These are phyloP conservation scores for Galeopterus variegatus DNA, from an alignment of 2,113 vertebrate genomes.

Conservation along the genomic window DNA sequence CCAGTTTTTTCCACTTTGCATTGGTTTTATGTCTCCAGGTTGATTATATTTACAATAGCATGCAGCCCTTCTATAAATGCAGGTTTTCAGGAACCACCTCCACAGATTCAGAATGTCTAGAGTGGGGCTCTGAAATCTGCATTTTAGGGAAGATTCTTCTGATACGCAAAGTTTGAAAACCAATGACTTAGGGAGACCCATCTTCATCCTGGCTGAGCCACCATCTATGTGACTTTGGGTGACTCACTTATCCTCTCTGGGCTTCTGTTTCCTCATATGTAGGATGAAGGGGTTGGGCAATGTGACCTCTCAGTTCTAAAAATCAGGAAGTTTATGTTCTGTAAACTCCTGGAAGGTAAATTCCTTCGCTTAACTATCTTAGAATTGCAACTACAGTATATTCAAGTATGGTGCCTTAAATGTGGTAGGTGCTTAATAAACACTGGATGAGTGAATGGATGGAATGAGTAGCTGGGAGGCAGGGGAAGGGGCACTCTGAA, in stretches of 20 bases:
- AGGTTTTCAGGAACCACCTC: neutral
- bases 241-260: slow-evolving; percentile 10
- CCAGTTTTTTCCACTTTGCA: slow-evolving; percentile 21
- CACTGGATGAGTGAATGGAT: slow-evolving; percentile 42
- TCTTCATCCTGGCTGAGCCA: neutral
- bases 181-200: neutral
- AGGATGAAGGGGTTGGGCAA: neutral
- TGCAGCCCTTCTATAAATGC: neutral
- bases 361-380: slow-evolving; percentile 40
- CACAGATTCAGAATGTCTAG: neutral
- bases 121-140: neutral
- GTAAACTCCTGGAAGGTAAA: slow-evolving; percentile 56
- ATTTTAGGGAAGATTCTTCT: slow-evolving; percentile 52
- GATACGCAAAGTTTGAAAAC: slow-evolving; percentile 8
- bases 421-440: slow-evolving; percentile 12
- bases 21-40: slow-evolving; percentile 42
- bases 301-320: slow-evolving; percentile 20
- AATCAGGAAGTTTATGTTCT: slow-evolving; percentile 55
- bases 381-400: slow-evolving; percentile 5
- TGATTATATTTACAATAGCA: neutral
- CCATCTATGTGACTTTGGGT: neutral
- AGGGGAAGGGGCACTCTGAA: neutral
- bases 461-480: neutral
- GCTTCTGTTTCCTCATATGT: slow-evolving; percentile 47
- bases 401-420: slow-evolving; percentile 38